These are phyloP conservation scores for Autographa gamma DNA, from an alignment of 2,888 invertebrate genomes.

Conservation along the genomic window DNA sequence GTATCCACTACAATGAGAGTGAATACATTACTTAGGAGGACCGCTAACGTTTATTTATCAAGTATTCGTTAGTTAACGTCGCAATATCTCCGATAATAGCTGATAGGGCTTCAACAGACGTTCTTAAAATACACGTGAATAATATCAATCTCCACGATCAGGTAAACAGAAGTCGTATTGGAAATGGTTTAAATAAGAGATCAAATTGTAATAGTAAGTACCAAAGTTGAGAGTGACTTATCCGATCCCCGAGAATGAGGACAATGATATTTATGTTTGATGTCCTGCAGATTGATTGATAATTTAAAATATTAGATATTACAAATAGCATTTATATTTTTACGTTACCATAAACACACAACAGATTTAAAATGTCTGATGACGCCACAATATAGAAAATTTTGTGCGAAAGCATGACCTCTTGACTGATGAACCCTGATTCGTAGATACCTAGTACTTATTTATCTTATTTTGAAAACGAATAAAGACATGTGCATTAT, in stretches of 20 bases:
- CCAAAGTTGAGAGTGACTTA: not conserved
- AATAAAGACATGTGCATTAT: too few species aligned
- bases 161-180: not conserved
- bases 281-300: too few species aligned
- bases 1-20: slow-evolving; percentile 41
- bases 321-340: too few species aligned
- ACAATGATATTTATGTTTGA: too few species aligned
- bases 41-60: slow-evolving; percentile 34
- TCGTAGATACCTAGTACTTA: too few species aligned
- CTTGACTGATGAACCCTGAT: too few species aligned
- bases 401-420: too few species aligned
- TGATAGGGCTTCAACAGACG: slow-evolving; percentile 46
- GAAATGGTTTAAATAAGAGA: not conserved
- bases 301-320: too few species aligned
- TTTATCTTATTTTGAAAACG: too few species aligned
- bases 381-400: too few species aligned
- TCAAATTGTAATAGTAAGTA: not conserved
- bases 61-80: slow-evolving; percentile 39
- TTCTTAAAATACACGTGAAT: slow-evolving; percentile 54
- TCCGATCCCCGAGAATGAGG: not conserved
- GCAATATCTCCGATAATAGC: slow-evolving; percentile 53
- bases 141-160: slow-evolving; percentile 14
- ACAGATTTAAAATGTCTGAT: too few species aligned
- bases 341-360: too few species aligned
- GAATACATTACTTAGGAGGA: slow-evolving; percentile 46